A percentile compares a stretch with the other conserved stretches of the same genome.
Evolutionary conservation across 2,113 vertebrate genomes (phyloP).

Genomic region (Galemys pyrenaicus): DNA sequence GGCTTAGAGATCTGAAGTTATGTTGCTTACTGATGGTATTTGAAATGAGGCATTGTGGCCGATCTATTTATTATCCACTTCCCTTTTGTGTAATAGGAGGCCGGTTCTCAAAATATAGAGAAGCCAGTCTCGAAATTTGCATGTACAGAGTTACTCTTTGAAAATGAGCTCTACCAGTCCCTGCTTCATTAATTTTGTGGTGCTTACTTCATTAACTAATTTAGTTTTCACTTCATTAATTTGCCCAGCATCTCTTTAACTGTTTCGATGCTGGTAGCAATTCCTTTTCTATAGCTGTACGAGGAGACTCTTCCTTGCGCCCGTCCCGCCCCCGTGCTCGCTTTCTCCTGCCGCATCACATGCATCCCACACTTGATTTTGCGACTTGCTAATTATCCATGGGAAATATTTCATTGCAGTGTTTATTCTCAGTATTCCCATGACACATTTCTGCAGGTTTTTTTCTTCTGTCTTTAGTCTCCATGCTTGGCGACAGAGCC

Average conservation of each 20-base stretch:
- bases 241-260: constrained; percentile 59
- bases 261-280: constrained; percentile 30
- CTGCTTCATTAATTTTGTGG: constrained; percentile 74
- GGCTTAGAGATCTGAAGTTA: constrained; percentile 14
- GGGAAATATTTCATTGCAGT: constrained; percentile 30
- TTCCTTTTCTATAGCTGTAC: neutral
- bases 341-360: neutral
- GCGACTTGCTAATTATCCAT: constrained; percentile 51
- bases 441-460: neutral
- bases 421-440: constrained; percentile 30
- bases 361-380: neutral
- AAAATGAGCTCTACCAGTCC: constrained; percentile 54
- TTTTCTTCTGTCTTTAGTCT: constrained; percentile 6
- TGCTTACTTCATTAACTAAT: constrained; percentile 76
- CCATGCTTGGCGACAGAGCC: neutral
- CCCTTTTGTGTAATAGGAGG: neutral
- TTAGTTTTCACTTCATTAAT: constrained; percentile 74
- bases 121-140: constrained; percentile 51
- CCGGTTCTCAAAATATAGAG: constrained; percentile 30
- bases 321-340: neutral
- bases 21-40: constrained; percentile 51
- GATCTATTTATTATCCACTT: neutral
- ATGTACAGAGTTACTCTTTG: constrained; percentile 47
- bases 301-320: neutral
- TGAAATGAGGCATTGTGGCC: neutral